Evolutionary conservation across 2,888 invertebrate species (phyloP), one percentile per base, ranked within the genome.

Genomic region (Anodontia alba): DNA sequence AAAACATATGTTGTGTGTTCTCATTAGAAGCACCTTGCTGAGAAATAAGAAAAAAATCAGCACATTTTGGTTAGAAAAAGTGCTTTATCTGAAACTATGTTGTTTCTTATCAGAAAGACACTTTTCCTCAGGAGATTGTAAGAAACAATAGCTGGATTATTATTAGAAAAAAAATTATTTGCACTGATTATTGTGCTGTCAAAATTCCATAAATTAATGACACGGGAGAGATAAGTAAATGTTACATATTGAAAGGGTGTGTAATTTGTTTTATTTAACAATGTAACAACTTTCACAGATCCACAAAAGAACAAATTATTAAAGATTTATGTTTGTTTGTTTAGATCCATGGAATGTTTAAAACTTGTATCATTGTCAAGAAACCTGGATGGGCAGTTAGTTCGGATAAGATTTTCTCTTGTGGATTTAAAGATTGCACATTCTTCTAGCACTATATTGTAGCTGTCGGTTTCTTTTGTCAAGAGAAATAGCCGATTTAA

Each of bases 201-300:
- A 33, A 62, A 62, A 20, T 54, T 3, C n/a, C 7, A 26, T 54
- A 20, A 46, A 46, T 46, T 46, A 46, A 46, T 46, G 46, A 20
- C 42, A 42, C 42, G 17, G 46, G 54, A 26, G 7, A 26, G 26
- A 54, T 54, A 26, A 54, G 26, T 26, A 54, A 54, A 54, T 54
- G 23, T 5, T 54, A 15, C 26, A 8, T 23, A 26, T 54, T 54
- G 54, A 54, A 54, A 54, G 54, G 26, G 15, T 7, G 26, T 17
- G 46, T 46, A 46, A 46, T 46, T 46, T 46, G n/a, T 46, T 46
- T 46, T 46, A 8, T 23, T 54, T 54, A 26, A 54, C 7, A 26
- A 54, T 26, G 54, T 54, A 54, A 54, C 54, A 54, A 54, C 54
- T 54, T 54, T 54, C 54, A 54, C 54, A 54, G 26, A 23, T 26